Conservation (phyloP, 2,888 invertebrate genomes). For the Ophraella communa region DNA sequence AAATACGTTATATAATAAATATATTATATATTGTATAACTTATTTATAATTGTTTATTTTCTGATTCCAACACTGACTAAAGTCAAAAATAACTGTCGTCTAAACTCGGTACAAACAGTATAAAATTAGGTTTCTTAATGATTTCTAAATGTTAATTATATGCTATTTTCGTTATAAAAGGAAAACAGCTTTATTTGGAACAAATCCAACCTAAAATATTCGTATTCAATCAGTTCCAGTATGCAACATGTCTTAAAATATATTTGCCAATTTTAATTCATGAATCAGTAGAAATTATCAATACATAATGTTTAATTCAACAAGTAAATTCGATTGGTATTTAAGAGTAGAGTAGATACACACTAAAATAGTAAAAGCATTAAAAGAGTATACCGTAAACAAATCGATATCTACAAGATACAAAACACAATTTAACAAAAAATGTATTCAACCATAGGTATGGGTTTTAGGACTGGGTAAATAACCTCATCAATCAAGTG, state of each 20-base stretch:
- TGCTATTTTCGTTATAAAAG: not conserved
- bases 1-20: too few relatives aligned
- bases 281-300: not conserved
- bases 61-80: not conserved
- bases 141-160: not conserved
- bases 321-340: not conserved
- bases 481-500: not conserved
- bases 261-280: not conserved
- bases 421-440: not conserved
- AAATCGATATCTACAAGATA: not conserved
- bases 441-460: not conserved
- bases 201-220: not conserved
- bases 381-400: too few relatives aligned
- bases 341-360: not conserved
- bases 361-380: too few relatives aligned
- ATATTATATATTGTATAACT: too few relatives aligned
- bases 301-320: not conserved
- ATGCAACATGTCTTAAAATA: not conserved
- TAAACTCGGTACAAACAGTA: not conserved
- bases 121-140: not conserved
- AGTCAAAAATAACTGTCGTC: not conserved
- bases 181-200: not conserved
- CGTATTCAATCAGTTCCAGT: not conserved
- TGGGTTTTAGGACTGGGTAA: not conserved
- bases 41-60: too few relatives aligned